Base-by-base conservation (phyloP, 2,113 vertebrate genomes). In the Zosterops hypoxanthus region DNA sequence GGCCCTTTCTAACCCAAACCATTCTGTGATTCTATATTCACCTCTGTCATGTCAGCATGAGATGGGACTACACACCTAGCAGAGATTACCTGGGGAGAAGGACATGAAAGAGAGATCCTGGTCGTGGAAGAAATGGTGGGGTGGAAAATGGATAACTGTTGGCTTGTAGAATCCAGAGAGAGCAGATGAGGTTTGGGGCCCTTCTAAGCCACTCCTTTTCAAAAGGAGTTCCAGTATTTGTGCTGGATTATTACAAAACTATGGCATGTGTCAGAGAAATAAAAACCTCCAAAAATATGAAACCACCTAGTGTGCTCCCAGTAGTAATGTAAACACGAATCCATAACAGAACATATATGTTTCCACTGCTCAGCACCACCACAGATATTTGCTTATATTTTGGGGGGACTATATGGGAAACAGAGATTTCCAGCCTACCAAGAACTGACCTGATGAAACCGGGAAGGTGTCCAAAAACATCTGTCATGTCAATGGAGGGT, bases 401-500 rank as follows among this genome's bases (percentile, higher is more conserved):
- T 26, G 61, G 17, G 41, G 55, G 29, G 39, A 68, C 16, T 82
- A 53, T 39, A 52, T 57, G 44, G 72, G 83, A 95, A 94, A 93
- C 50, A 91, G 76, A 88, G 55, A 73, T 90, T 94, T 96, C 56
- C 92, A 95, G 36, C 56, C 70, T 76, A 85, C 71, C 5, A 20
- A 94, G 90, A 86, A 86, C 25, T 59, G 79, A 83, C 81, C 80
- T 87, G 80, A 92, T 82, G 87, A 80, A 96, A 82, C 57, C 91
- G 79, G 92, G 89, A 94, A 82, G 61, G 46, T 53, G 28, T 94
- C 94, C 88, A 96, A 88, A 96, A 86, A 49, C 72, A 80, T 92
- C 55, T 81, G 65, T 36, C 0, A 12, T 72, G 60, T 94, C 82
- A 82, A 6, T 23, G 44, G 44, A 88, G 76, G 56, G 75, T 77